Percentiles rank a stretch among this genome's conserved stretches.
Evolutionary conservation across 2,113 vertebrate species (phyloP).

Genomic region (Enhydra lutris): DNA sequence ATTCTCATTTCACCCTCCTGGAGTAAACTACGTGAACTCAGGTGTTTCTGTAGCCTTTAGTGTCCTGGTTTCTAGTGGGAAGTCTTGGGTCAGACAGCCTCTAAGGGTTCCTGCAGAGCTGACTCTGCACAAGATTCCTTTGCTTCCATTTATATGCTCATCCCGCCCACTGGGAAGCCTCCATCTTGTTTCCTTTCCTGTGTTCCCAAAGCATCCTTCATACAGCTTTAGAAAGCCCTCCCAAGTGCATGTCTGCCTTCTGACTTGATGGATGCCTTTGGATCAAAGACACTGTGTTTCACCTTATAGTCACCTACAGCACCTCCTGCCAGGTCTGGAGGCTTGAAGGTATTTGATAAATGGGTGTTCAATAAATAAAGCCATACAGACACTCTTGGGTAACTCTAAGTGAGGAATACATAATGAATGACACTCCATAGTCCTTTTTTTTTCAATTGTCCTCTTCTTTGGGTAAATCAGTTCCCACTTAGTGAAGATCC

Average conservation of each 20-base stretch:
- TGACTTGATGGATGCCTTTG: not conserved
- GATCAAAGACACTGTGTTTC: not conserved
- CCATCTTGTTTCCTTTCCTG: not conserved
- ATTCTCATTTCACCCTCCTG: not conserved
- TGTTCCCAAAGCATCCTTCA: not conserved
- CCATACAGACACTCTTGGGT: not conserved
- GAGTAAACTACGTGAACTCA: not conserved
- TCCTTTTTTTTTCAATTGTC: slow-evolving; percentile 46
- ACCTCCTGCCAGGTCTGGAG: not conserved
- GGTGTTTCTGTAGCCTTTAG: not conserved
- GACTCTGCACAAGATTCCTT: not conserved
- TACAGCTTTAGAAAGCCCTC: not conserved
- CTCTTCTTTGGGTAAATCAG: slow-evolving; percentile 34
- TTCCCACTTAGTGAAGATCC: slow-evolving; percentile 64
- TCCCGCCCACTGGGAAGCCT: not conserved
- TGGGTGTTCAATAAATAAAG: not conserved
- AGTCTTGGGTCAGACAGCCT: not conserved
- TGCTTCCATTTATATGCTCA: not conserved
- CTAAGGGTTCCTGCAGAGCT: not conserved
- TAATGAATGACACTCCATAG: slow-evolving; percentile 36
- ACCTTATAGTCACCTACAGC: not conserved
- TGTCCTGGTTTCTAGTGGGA: not conserved
- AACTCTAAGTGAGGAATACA: not conserved
- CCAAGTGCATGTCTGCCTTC: not conserved
- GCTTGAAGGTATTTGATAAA: not conserved